Evolutionary conservation across 2,888 invertebrate genomes (phyloP), one percentile per base, ranked within the genome.

Genomic region (Elmis aenea): DNA sequence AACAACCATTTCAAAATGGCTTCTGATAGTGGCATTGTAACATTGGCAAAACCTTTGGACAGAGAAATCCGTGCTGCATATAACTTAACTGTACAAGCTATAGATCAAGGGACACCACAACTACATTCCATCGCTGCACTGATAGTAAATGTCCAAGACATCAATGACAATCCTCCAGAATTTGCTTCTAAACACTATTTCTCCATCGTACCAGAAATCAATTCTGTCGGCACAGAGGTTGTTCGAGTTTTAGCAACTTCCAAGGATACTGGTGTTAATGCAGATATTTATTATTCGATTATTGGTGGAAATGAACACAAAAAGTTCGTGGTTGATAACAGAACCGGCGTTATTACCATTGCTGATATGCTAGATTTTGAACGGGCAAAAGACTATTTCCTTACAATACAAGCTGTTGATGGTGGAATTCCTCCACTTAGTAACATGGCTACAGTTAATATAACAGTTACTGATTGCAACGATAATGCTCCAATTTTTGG

Each of bases 111-210:
- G 11, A 72, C 71, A 0, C 91, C 92, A 1, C 76, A 80, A 53
- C 70, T 83, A 43, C 77, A 79, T 37, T 80, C 81, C 50, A 69
- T 76, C 2, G 79, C 85, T 13, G 73, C 75, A 40, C 70, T 92
- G 43, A 76, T 83, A 16, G 83, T 93, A 25, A 82, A 86, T 59
- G 87, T 93, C 10, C 82, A 89, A 61, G 94, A 95, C 67, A 88
- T 93, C 45, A 94, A 89, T 61, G 95, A 96, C 69, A 95, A 95
- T 72, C 92, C 94, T 13, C 97, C 97, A 5, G 90, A 90, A 69
- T 97, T 97, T 67, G 83, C 83, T 42, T 79, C 81, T 39, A 83
- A 83, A 53, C 79, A 81, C 48, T 95, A 94, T 67, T 77, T 76
- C 51, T 83, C 85, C 11, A 70, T 75, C 23, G 81, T 91, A 14